Evolutionary conservation across 2,113 vertebrate species (phyloP), one percentile per base, ranked within the genome.

Genomic region (Polypterus bichir): DNA sequence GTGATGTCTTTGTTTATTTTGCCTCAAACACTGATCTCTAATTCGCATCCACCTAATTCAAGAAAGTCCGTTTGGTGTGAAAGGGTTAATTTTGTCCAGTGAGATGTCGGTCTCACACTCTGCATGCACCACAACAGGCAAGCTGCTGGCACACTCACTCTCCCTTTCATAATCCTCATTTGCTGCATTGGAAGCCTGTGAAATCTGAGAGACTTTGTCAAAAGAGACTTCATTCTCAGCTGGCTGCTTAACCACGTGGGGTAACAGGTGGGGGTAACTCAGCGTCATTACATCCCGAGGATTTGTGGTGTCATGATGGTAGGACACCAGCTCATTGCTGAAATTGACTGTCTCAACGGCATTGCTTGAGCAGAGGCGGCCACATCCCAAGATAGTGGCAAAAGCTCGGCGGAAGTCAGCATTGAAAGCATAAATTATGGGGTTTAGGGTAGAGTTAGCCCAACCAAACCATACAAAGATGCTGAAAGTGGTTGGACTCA

Each of bases 371-470:
- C 45, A 46, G 58, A 59, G 45, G 58, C 44, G 58, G n/a, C 47
- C 48, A 47, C 58, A 59, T 4, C 46, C 58, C 45, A 59, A 8
- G 46, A 59, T 59, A 10, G 46, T 47, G 7, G 46, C 3, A 10
- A 59, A 59, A 3, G 58, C 58, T 47, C n/a, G 46, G 44, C 58
- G 45, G 9, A 59, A 59, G 58, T 59, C 58, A 1, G 58, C 58
- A 7, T 59, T 59, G 7, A 59, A 59, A 7, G 58, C 58, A 6
- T 64, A 64, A 11, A 64, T 57, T 9, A 64, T 49, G 56, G 68
- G 57, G 44, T 69, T 69, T 10, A 64, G 58, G 58, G 58, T 46
- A 3, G 58, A 59, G 11, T 59, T 59, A 6, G 58, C 46, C 58
- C 58, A 59, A 10, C 58, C 58, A 10, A 59, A 59, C 58, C 58